These are phyloP conservation scores for Peromyscus aztecus DNA, from an alignment of 2,797 vertebrate genomes.

Conservation along the genomic window DNA sequence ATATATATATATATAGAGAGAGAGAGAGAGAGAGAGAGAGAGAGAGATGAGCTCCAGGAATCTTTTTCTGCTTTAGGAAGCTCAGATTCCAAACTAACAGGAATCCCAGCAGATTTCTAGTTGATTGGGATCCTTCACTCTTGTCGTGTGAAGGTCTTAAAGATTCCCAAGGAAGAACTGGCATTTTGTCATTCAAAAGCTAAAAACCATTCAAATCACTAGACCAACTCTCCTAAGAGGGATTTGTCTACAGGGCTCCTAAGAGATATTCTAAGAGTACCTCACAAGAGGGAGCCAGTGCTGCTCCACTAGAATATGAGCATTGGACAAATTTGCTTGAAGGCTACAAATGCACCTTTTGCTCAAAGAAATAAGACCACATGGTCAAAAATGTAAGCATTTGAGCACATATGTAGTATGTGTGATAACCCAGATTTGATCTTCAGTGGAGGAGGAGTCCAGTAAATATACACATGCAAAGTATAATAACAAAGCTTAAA, in stretches of 20 bases:
- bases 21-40: too few relatives aligned
- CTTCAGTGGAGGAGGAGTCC: neutral
- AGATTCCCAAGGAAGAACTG: constrained; percentile 49
- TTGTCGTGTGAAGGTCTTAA: constrained; percentile 42
- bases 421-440: neutral
- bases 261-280: constrained; percentile 64
- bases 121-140: neutral
- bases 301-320: constrained; percentile 21
- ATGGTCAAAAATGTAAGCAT: constrained; percentile 9
- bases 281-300: constrained; percentile 74
- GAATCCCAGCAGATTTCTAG: constrained; percentile 41
- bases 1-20: too few relatives aligned
- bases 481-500: constrained; percentile 51
- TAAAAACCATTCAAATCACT: constrained; percentile 18
- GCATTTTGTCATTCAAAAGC: constrained; percentile 3
- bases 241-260: constrained; percentile 23
- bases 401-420: neutral
- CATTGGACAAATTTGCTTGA: constrained; percentile 26
- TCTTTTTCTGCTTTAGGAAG: neutral
- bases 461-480: constrained; percentile 26
- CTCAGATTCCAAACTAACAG: constrained; percentile 52
- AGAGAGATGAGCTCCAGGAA: neutral
- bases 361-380: constrained; percentile 55
- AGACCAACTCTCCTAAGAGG: constrained; percentile 47
- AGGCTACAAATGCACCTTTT: constrained; percentile 53